Base-by-base conservation (phyloP, 2,113 vertebrate species). In the Leucosticte australis region DNA sequence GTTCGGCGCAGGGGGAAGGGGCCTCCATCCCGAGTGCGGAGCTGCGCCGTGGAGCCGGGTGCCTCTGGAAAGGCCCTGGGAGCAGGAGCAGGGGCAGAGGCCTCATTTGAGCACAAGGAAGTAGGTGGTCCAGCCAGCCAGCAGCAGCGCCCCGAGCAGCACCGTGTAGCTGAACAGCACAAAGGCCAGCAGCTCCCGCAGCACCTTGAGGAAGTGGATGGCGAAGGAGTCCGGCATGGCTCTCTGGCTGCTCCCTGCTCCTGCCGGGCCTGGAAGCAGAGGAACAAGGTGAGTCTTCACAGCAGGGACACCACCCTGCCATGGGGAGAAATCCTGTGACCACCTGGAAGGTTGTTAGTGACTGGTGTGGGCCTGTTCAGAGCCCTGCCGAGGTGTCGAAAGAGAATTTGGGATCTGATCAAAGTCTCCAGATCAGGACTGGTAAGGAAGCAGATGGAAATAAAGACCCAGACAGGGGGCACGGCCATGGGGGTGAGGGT, bases 91-190 rank as follows among this genome's bases (percentile, higher is more conserved):
- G 59, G 12, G 23, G 23, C 56, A 17, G 59, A 69, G 50, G 80
- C 69, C 88, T 98, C 96, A 98, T 97, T 99, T 99, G 28, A 98
- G 98, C 94, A 99, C 98, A 92, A 99, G 97, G 83, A 99, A 99
- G 59, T 99, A 99, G 5, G 99, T 99, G 18, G 99, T 99, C 99
- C 99, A 99, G 89, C 99, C 98, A 2, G 99, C 99, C 16, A 99
- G 97, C 63, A 99, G 97, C 96, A 99, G 97, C 3, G 99, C 99
- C 20, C 99, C 99, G 7, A 99, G 96, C 91, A 99, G 97, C 91
- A 99, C 98, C 0, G 99, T 99, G 98, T 99, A 99, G 91, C 99
- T 99, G 98, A 99, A 98, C 31, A 99, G 98, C 92, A 99, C 98
- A 37, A 99, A 99, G 91, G 98, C 99, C 78, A 99, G 97, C 93